Base-by-base conservation (phyloP, 1,140 invertebrate genomes). In the Drosophila simulans region DNA sequence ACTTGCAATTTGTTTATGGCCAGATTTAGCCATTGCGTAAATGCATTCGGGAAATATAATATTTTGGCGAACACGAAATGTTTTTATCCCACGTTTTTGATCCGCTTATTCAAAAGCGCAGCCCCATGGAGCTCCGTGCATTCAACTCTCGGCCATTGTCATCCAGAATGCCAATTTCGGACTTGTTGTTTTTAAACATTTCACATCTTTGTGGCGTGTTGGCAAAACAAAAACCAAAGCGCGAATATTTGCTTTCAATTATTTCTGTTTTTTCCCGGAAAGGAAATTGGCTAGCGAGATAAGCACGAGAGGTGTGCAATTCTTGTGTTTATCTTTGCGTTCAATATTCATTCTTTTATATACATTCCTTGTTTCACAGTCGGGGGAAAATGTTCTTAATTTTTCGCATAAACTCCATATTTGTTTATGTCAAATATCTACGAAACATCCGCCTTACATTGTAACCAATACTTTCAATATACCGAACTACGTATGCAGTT, bases 1-100 rank as follows among this genome's bases (percentile, higher is more conserved):
- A 58, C 40, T 79, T 79, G 78, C 55, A 46, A 37, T 68, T 65
- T 65, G 64, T 65, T 68, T 68, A 45, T 52, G 46, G 13, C 64
- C 58, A 76, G 65, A 80, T 80, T 80, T 80, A 70, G 77, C 27
- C 66, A 76, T 76, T 76, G 78, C 78, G 71, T 77, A 71, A 81
- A 80, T 76, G 64, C 71, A 80, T 56, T 45, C 73, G 37, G 37
- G 58, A 59, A 64, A 64, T 58, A 64, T 43, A 31, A 56, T 75
- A 65, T 65, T 68, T 68, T 66, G 58, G 62, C 39, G 43, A 40
- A n/a, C 5, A 68, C 46, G 43, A 68, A 52, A 51, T 46, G 45
- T 34, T 51, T 22, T 46, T 46, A 15, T 37, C 15, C 1, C 37
- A 37, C n/a, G 40, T 43, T 64, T 48, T 46, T 39, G 11, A 34